phyloP scores from a whole-genome alignment of 1,140 invertebrate genomes.

The Caenorhabditis remanei region DNA sequence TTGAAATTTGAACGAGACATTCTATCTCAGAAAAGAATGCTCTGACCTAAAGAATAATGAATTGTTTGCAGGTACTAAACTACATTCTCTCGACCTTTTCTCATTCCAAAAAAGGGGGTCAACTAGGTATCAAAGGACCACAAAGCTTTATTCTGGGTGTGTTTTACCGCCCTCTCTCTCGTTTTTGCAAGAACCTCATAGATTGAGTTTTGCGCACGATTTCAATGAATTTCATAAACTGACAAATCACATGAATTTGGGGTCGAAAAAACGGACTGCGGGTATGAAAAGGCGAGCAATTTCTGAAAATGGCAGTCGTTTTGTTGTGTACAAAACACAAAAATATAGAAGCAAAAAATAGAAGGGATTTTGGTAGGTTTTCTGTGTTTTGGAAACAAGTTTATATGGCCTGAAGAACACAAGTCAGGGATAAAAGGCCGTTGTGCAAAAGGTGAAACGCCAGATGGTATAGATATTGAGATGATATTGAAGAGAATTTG shows the following conservation, averaged over 20 bases:
- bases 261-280: not conserved
- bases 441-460: too few relatives aligned
- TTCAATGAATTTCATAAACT: slow-evolving; percentile 38
- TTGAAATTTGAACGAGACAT: not conserved
- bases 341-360: not conserved
- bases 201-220: slow-evolving; percentile 28
- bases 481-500: too few relatives aligned
- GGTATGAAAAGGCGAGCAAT: not conserved
- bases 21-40: too few relatives aligned
- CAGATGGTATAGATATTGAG: too few relatives aligned
- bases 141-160: not conserved
- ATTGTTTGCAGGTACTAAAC: not conserved
- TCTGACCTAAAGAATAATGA: too few relatives aligned
- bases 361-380: not conserved
- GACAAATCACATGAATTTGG: slow-evolving; percentile 15
- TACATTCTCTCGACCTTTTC: not conserved
- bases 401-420: not conserved
- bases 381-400: not conserved
- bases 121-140: slow-evolving; percentile 16
- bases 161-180: not conserved
- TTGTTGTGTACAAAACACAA: slow-evolving; percentile 17
- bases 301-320: not conserved
- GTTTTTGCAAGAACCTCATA: not conserved
- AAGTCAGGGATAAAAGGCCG: too few relatives aligned
- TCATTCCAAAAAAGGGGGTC: not conserved